Evolutionary conservation across 2,113 vertebrate genomes (phyloP).

Genomic region (Paradoxurus hermaphroditus): DNA sequence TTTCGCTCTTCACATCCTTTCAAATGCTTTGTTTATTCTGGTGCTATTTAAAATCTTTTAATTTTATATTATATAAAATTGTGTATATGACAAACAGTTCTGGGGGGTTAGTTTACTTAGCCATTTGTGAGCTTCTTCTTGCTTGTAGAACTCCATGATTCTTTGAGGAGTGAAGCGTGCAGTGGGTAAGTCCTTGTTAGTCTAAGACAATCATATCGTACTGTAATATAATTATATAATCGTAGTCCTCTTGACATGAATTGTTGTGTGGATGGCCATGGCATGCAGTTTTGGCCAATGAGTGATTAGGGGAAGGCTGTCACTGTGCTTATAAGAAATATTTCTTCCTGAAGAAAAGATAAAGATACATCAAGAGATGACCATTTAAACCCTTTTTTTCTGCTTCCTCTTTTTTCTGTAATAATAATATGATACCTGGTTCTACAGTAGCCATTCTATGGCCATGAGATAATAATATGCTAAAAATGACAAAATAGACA

Average conservation of each 20-base stretch:
- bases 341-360: neutral
- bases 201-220: neutral
- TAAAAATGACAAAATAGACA: neutral
- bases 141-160: neutral
- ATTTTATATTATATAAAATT: neutral
- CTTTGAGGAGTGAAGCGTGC: neutral
- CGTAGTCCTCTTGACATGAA: neutral
- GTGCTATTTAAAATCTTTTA: neutral
- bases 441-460: neutral
- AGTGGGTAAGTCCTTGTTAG: neutral
- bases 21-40: neutral
- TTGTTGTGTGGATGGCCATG: neutral
- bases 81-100: neutral
- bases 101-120: neutral
- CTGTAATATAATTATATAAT: too few species aligned
- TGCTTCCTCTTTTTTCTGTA: neutral
- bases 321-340: neutral
- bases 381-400: neutral
- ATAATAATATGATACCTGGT: neutral
- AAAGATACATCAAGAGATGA: neutral
- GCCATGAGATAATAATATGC: neutral
- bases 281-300: neutral
- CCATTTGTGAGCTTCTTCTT: neutral
- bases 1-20: neutral
- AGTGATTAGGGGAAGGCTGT: neutral